These are phyloP conservation scores for Gobiocypris rarus DNA, from an alignment of 2,113 vertebrate species.

Conservation along the genomic window DNA sequence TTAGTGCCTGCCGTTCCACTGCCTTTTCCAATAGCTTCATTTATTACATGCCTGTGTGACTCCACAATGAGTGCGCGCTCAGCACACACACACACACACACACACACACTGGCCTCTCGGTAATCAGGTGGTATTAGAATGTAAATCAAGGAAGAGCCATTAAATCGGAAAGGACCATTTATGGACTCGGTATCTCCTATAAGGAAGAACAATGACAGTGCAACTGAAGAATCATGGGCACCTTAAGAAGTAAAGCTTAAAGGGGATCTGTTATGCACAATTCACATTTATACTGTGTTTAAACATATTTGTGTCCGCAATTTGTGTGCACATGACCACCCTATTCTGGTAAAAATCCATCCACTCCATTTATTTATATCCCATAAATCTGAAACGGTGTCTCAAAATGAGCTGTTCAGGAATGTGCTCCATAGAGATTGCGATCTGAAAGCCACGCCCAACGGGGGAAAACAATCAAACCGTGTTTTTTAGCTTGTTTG, in stretches of 20 bases:
- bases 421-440: too few relatives aligned
- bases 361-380: neutral
- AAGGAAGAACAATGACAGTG: conserved; percentile 15
- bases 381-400: too few relatives aligned
- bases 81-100: conserved; percentile 2
- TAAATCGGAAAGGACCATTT: conserved; percentile 10
- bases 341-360: too few relatives aligned
- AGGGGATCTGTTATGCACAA: neutral
- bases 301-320: too few relatives aligned
- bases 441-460: too few relatives aligned
- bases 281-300: too few relatives aligned
- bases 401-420: too few relatives aligned
- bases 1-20: conserved; percentile 53
- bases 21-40: conserved; percentile 48
- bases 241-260: neutral
- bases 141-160: conserved; percentile 47
- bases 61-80: conserved; percentile 34
- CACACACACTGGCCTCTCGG: neutral
- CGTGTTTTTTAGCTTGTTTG: too few relatives aligned
- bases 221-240: conserved; percentile 3
- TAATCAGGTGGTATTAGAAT: conserved; percentile 25
- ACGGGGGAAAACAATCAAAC: too few relatives aligned
- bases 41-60: conserved; percentile 50
- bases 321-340: too few relatives aligned
- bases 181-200: conserved; percentile 29